These are phyloP conservation scores for Tricholaema leucomelas DNA, from an alignment of 2,113 vertebrate species.

Conservation along the genomic window DNA sequence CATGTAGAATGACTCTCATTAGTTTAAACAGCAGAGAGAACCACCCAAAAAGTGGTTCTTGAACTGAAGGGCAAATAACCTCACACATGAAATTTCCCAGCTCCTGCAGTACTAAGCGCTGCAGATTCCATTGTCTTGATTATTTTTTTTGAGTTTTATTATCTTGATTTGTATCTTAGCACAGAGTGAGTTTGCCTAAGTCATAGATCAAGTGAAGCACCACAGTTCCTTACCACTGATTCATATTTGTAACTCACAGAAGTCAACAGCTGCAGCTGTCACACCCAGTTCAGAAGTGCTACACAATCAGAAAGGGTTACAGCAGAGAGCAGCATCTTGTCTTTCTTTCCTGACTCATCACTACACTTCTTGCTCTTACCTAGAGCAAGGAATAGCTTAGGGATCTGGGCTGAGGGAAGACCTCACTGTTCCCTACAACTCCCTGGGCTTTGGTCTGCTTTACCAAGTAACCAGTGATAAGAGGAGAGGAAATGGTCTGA, in stretches of 20 bases:
- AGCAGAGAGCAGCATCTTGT: rapidly evolving
- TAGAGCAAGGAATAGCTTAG: too few relatives aligned
- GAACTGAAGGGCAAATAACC: conserved; percentile 18
- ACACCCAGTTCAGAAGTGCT: background rate
- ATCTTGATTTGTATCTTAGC: conserved; percentile 57
- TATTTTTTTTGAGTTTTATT: conserved; percentile 53
- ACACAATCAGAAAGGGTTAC: background rate
- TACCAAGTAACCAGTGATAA: too few relatives aligned
- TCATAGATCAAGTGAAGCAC: conserved; percentile 12
- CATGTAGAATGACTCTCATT: background rate
- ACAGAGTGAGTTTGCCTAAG: conserved; percentile 7
- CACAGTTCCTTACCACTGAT: conserved; percentile 32
- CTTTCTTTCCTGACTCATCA: background rate
- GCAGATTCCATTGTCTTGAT: conserved; percentile 13
- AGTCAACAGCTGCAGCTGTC: rapidly evolving
- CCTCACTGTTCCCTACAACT: too few relatives aligned
- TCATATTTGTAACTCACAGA: background rate
- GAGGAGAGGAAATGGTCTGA: too few relatives aligned
- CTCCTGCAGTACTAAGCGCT: background rate
- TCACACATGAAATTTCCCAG: background rate
- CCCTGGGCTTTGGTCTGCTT: too few relatives aligned
- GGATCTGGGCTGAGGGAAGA: too few relatives aligned
- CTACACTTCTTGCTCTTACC: background rate
- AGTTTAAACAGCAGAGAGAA: background rate
- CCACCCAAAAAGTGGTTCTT: background rate